Evolutionary conservation across 2,797 vertebrate genomes (phyloP).

Genomic region (Dicrostonyx torquatus): DNA sequence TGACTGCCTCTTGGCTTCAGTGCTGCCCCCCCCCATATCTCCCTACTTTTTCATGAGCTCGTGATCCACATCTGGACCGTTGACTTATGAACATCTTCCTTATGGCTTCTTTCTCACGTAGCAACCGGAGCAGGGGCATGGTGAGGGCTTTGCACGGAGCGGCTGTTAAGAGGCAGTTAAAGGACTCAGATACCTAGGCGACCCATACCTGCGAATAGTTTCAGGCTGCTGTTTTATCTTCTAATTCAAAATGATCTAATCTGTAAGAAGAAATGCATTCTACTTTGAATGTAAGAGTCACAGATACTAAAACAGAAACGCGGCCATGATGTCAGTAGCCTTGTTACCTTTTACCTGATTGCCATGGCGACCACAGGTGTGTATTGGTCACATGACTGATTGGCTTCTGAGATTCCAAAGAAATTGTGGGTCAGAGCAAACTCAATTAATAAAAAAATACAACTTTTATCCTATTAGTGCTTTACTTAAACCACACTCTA

Average conservation of each 20-base stretch:
- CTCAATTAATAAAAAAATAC: neutral
- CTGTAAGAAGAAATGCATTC: neutral
- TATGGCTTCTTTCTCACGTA: constrained; percentile 2
- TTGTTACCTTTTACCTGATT: neutral
- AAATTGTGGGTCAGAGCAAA: neutral
- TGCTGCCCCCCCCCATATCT: neutral
- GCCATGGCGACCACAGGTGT: neutral
- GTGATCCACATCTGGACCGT: constrained; percentile 33
- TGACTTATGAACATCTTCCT: neutral
- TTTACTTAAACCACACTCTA: neutral
- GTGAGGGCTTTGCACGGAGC: neutral
- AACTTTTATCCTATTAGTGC: neutral
- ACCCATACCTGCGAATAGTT: neutral
- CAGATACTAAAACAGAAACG: neutral
- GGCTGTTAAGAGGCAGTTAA: neutral
- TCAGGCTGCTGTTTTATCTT: neutral
- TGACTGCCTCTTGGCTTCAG: neutral
- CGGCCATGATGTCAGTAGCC: neutral
- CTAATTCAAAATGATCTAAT: neutral
- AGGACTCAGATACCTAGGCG: neutral
- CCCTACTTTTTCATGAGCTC: neutral
- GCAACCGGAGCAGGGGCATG: neutral
- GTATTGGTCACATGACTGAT: neutral
- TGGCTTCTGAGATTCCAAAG: neutral
- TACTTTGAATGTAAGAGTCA: neutral